Conservation (phyloP, 2,113 vertebrate genomes). For the Microcebus ravelobensis region DNA sequence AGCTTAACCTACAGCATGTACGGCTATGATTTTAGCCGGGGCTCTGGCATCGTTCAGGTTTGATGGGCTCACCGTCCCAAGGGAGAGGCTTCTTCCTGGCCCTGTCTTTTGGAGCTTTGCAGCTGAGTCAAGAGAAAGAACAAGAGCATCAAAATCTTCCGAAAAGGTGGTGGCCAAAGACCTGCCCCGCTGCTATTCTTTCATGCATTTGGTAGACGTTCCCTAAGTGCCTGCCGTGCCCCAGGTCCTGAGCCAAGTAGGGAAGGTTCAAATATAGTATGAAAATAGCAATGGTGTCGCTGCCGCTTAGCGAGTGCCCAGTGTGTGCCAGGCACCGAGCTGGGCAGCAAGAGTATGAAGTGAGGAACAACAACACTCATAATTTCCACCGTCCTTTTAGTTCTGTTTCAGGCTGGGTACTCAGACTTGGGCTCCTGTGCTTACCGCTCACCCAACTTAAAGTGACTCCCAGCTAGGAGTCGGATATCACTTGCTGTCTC, state of each 20-base stretch:
- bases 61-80: not conserved
- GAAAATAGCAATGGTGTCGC: not conserved
- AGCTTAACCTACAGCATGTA: fast-evolving
- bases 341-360: not conserved
- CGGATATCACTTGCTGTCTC: not conserved
- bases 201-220: not conserved
- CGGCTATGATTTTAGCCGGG: not conserved
- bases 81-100: not conserved
- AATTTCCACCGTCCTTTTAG: fast-evolving
- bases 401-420: not conserved
- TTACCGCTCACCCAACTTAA: not conserved
- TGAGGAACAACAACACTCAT: fast-evolving
- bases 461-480: not conserved
- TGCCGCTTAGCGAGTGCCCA: fast-evolving
- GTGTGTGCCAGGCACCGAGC: not conserved
- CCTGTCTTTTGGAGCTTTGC: too few relatives aligned
- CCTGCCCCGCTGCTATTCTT: not conserved
- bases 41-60: not conserved
- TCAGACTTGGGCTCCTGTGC: not conserved
- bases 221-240: not conserved
- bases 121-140: not conserved
- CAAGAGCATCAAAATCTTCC: fast-evolving
- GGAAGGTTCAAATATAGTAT: not conserved
- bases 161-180: fast-evolving
- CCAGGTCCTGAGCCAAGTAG: not conserved